A percentile compares a stretch with the other conserved stretches of the same genome.
Evolutionary conservation across 2,888 invertebrate genomes (phyloP).

Genomic region (Diaphora mendica): DNA sequence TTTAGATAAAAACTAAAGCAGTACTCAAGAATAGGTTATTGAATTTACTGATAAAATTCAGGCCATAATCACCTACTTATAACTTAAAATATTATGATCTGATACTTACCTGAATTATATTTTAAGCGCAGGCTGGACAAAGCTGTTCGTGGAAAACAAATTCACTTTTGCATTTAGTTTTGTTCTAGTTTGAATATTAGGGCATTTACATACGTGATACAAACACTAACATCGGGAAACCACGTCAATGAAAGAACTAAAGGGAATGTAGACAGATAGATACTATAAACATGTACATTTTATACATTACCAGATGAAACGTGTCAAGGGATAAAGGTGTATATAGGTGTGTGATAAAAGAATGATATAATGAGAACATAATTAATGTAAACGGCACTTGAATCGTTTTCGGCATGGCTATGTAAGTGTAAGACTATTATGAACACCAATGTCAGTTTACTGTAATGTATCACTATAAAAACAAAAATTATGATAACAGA

Average conservation of each 20-base stretch:
- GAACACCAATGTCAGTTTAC: conserved; percentile 26
- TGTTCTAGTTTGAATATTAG: not conserved
- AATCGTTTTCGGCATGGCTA: conserved; percentile 43
- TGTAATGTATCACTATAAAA: conserved; percentile 70
- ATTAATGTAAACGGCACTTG: conserved; percentile 60
- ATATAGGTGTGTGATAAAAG: conserved; percentile 23
- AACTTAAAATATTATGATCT: not conserved
- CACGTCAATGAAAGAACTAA: conserved; percentile 5
- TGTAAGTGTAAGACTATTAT: conserved; percentile 77
- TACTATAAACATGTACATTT: conserved; percentile 25
- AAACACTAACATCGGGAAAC: conserved; percentile 2
- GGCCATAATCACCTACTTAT: not conserved
- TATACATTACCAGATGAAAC: conserved; percentile 38
- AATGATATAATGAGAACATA: conserved; percentile 44
- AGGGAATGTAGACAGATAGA: conserved; percentile 16
- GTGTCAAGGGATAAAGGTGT: conserved; percentile 29
- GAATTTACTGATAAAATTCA: not conserved
- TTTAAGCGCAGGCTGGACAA: not conserved
- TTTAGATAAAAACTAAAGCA: no score
- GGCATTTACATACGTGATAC: not conserved
- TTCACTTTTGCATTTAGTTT: not conserved
- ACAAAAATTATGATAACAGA: conserved; percentile 81
- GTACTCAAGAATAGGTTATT: not conserved
- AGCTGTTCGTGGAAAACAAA: not conserved
- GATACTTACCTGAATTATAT: not conserved